These are phyloP conservation scores for Apostichopus japonicus DNA, from an alignment of 35 echinoderm and acorn worm genomes.

Conservation along the genomic window DNA sequence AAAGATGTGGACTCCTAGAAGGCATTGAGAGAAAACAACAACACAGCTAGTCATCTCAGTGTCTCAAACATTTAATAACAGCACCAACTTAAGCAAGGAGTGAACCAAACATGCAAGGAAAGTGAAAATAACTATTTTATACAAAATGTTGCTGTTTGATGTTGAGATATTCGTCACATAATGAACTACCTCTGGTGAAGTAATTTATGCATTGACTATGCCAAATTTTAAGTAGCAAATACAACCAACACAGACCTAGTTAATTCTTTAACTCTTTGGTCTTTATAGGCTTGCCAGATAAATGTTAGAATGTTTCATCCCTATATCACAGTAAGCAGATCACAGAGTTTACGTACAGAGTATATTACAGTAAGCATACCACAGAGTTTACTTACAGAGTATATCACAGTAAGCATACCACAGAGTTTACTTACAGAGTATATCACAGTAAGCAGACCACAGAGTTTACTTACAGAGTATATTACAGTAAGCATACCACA, in stretches of 20 bases:
- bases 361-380: neutral
- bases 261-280: too few species aligned
- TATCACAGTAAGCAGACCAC: neutral
- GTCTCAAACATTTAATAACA: neutral
- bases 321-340: neutral
- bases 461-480: neutral
- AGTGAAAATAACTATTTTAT: neutral
- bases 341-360: neutral
- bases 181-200: too few species aligned
- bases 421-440: neutral
- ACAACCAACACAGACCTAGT: too few species aligned
- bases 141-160: too few species aligned
- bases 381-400: neutral
- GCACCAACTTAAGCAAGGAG: neutral
- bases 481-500: neutral
- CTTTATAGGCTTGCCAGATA: too few species aligned
- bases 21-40: neutral
- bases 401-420: neutral
- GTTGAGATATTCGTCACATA: too few species aligned
- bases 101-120: neutral
- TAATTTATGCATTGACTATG: too few species aligned
- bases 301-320: too few species aligned
- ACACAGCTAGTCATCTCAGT: neutral
- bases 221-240: too few species aligned
- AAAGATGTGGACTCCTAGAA: conserved; percentile 39